Percentiles rank a stretch among this genome's conserved stretches.
Evolutionary conservation across 1,140 invertebrate genomes (phyloP).

Genomic region (Oreohelix idahoensis): DNA sequence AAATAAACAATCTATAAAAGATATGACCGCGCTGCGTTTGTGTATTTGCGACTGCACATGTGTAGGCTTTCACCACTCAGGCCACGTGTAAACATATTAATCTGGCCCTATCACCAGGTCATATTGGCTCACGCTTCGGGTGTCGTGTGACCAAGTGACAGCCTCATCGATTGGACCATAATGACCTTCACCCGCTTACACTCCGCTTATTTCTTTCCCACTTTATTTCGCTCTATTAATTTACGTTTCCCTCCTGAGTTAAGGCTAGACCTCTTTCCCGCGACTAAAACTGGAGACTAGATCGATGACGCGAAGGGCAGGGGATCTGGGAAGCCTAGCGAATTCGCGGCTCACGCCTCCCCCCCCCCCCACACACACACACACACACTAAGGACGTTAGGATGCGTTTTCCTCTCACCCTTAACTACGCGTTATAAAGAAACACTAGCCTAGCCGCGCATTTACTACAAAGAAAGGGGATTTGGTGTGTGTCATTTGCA

Average conservation of each 20-base stretch:
- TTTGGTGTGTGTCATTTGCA: conserved; percentile 3
- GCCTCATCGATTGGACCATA: background rate
- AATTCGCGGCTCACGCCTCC: background rate
- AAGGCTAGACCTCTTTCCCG: background rate
- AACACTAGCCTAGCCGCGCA: background rate
- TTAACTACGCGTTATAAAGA: background rate
- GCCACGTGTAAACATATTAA: too few species aligned
- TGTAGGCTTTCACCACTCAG: too few species aligned
- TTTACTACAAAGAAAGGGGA: background rate
- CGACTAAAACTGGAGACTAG: background rate
- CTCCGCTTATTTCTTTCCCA: background rate
- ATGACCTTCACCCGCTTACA: background rate
- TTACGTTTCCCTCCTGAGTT: background rate
- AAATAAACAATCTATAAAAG: too few species aligned
- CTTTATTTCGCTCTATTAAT: background rate
- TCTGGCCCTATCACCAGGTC: background rate
- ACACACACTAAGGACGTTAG: background rate
- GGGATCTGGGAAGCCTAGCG: background rate
- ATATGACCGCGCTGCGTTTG: too few species aligned
- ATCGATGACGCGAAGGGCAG: background rate
- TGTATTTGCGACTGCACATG: too few species aligned
- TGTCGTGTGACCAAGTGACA: background rate
- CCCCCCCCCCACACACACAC: too few species aligned
- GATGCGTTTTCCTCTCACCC: background rate
- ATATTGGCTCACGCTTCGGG: background rate